Base-by-base conservation (phyloP, 2,888 invertebrate genomes). In the Microctonus brassicae region DNA sequence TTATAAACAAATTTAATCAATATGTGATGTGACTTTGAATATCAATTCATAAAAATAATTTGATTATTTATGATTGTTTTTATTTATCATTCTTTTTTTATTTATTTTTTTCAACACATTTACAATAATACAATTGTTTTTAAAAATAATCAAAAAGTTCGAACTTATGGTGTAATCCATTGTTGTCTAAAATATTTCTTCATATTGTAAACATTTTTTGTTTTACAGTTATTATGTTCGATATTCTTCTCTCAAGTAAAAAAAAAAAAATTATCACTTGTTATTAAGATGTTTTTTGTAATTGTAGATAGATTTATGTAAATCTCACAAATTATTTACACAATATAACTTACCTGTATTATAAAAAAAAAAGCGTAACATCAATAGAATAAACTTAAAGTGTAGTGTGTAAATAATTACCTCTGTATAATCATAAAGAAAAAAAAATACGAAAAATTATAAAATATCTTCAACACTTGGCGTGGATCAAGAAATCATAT, bases 241-340 rank as follows among this genome's bases (percentile, higher is more conserved):
- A 34, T 17, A n/a, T 58, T 29, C 20, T 53, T 53, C 20, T 53
- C 17, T 58, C 58, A 47, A 69, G 29, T 53, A 55, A 52, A 29
- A 67, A 39, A 67, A 39, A 52, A 66, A 67, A 67, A 61, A n/a
- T 47, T 61, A 62, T 69, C 53, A 69, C 53, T 62, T 62, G 62
- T 69, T 62, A 33, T 34, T 58, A 33, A 52, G 61, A 60, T 63
- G 33, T 68, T 68, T 60, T 47, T 68, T 68, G 60, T 61, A 55
- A 55, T n/a, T 55, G 24, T 55, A 55, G 55, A 55, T 55, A 55
- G n/a, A 55, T 55, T 55, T 55, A 55, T 55, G 26, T 24, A 26
- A 26, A 55, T 55, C 55, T 55, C 26, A 6, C 24, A 26, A 55
- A 55, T 55, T 55, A 55, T 55, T 47, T 47, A 47, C 17, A 47